These are phyloP conservation scores for Phylloscopus trochiloides DNA, from an alignment of 2,113 vertebrate species.

Conservation along the genomic window DNA sequence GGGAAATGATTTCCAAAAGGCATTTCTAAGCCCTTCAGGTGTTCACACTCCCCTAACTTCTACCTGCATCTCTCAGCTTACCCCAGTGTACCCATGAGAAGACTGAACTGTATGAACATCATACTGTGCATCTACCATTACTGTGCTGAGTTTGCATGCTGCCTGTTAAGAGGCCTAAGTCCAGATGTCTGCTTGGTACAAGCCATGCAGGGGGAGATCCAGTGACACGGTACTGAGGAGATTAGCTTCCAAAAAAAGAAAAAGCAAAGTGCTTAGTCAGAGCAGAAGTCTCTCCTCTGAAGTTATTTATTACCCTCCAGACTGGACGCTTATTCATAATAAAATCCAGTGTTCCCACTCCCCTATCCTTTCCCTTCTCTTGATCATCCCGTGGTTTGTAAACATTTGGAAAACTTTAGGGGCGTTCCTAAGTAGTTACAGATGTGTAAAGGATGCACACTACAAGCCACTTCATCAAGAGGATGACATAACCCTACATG, in stretches of 20 bases:
- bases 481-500: constrained; percentile 1
- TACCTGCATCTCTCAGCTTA: background rate
- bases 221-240: background rate
- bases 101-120: background rate
- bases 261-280: background rate
- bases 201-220: background rate
- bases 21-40: background rate
- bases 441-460: constrained; percentile 43
- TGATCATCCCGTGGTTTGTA: background rate
- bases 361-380: background rate
- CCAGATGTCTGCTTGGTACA: background rate
- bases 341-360: background rate
- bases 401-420: background rate
- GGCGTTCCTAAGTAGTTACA: constrained; percentile 35
- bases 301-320: background rate
- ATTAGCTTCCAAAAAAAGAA: background rate
- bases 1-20: background rate
- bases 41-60: background rate
- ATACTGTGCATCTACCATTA: background rate
- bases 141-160: background rate
- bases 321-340: background rate
- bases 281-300: background rate
- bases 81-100: background rate
- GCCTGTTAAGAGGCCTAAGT: background rate
- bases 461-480: constrained; percentile 19